Percentiles rank a stretch among this genome's conserved stretches.
phyloP scores from a whole-genome alignment of 2,797 vertebrate species.

The Hyperoplus lanceolatus region DNA sequence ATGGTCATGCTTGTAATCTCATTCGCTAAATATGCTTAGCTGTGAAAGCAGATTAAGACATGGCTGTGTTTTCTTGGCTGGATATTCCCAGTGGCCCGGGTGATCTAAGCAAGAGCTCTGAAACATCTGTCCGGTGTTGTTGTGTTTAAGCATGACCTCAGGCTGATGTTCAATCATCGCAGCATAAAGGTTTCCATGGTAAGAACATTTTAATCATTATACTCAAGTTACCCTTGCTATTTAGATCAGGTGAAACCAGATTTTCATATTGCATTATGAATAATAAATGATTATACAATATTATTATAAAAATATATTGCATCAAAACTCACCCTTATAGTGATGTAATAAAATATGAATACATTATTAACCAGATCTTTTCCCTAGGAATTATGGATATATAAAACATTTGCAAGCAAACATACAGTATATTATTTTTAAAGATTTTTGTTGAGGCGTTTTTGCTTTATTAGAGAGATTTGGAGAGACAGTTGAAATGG shows the following conservation, averaged over 20 bases:
- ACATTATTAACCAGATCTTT: neutral
- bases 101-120: slow-evolving; percentile 69
- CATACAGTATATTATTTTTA: too few relatives aligned
- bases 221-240: neutral
- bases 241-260: neutral
- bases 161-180: slow-evolving; percentile 39
- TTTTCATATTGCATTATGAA: slow-evolving; percentile 1
- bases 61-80: slow-evolving; percentile 80
- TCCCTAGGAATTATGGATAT: neutral
- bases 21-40: slow-evolving; percentile 84
- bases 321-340: neutral
- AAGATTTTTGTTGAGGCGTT: too few relatives aligned
- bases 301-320: neutral
- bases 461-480: too few relatives aligned
- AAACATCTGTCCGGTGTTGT: slow-evolving; percentile 72
- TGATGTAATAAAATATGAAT: neutral
- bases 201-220: neutral
- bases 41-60: slow-evolving; percentile 85
- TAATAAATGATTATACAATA: neutral
- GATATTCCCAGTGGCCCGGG: slow-evolving; percentile 70
- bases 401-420: neutral
- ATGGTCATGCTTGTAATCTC: slow-evolving; percentile 86
- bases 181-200: slow-evolving; percentile 6
- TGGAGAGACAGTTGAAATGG: too few relatives aligned
- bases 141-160: slow-evolving; percentile 62